phyloP scores from a whole-genome alignment of 1,140 invertebrate genomes.

The Harpegnathos saltator region DNA sequence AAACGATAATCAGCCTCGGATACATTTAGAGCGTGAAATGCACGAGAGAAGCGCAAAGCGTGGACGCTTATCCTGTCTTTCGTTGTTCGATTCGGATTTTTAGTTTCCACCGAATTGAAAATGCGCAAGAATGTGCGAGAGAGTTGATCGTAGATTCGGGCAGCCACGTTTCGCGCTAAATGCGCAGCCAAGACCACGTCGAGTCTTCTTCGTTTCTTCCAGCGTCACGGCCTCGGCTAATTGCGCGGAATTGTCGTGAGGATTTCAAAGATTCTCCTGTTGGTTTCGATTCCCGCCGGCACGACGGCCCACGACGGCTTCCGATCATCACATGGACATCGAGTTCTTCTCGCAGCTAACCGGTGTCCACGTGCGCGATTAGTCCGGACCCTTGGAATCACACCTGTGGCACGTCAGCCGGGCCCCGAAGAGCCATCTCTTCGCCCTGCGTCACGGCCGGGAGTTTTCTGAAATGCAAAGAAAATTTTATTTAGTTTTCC shows the following conservation, averaged over 20 bases:
- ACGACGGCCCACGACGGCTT: slow-evolving; percentile 37
- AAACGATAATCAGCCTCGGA: slow-evolving; percentile 3
- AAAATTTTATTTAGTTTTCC: slow-evolving; percentile 2
- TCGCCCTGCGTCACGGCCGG: slow-evolving; percentile 72
- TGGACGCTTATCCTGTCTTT: too few species aligned
- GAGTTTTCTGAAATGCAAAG: slow-evolving; percentile 77
- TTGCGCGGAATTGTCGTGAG: slow-evolving; percentile 19
- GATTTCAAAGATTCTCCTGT: background rate
- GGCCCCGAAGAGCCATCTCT: slow-evolving; percentile 76
- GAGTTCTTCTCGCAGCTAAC: slow-evolving; percentile 4
- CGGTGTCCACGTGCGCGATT: slow-evolving; percentile 32
- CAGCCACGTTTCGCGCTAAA: slow-evolving; percentile 7
- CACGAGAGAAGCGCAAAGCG: background rate
- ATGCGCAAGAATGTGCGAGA: background rate
- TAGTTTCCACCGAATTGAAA: background rate
- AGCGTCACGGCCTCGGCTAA: background rate
- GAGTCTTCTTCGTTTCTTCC: background rate
- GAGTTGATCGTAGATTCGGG: background rate
- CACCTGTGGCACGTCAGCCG: slow-evolving; percentile 79
- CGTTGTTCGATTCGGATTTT: background rate
- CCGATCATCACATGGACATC: too few species aligned
- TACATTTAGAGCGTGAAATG: slow-evolving; percentile 14
- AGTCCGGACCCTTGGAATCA: slow-evolving; percentile 67
- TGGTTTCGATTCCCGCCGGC: slow-evolving; percentile 15
- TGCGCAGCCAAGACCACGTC: background rate